Conservation (phyloP, 2,113 vertebrate genomes). For the Haplotaxodon microlepis region DNA sequence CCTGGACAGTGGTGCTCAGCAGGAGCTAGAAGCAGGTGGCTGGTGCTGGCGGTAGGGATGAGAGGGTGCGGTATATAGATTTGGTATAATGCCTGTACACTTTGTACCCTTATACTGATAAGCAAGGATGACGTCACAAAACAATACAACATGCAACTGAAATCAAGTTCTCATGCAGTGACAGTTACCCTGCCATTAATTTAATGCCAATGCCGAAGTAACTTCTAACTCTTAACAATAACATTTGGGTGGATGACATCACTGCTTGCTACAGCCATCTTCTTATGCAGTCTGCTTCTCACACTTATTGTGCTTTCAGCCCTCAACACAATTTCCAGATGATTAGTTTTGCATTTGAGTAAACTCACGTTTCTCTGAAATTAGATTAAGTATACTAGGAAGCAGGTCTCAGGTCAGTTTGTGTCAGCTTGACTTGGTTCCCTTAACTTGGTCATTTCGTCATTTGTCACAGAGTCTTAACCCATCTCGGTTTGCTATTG, state of each 20-base stretch:
- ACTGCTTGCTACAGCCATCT: background rate
- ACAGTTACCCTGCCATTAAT: background rate
- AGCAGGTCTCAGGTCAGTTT: background rate
- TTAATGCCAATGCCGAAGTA: background rate
- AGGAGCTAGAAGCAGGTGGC: background rate
- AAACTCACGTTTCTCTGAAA: background rate
- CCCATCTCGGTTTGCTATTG: background rate
- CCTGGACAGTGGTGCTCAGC: constrained; percentile 29
- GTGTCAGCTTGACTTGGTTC: background rate
- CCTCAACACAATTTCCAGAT: background rate
- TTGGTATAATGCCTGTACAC: background rate
- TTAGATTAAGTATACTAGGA: background rate
- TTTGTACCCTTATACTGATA: background rate
- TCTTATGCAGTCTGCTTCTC: background rate
- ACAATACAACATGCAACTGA: background rate
- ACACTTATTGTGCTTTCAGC: background rate
- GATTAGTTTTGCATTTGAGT: background rate
- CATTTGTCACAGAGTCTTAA: background rate
- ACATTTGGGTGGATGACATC: background rate
- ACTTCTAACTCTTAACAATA: background rate
- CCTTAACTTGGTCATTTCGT: background rate
- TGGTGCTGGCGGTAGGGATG: background rate
- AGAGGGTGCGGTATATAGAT: background rate
- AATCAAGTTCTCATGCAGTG: background rate
- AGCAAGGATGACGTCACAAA: background rate